A percentile compares a stretch with the other conserved stretches of the same genome.
Conservation (phyloP, 2,113 vertebrate genomes). For the Pedetes capensis region DNA sequence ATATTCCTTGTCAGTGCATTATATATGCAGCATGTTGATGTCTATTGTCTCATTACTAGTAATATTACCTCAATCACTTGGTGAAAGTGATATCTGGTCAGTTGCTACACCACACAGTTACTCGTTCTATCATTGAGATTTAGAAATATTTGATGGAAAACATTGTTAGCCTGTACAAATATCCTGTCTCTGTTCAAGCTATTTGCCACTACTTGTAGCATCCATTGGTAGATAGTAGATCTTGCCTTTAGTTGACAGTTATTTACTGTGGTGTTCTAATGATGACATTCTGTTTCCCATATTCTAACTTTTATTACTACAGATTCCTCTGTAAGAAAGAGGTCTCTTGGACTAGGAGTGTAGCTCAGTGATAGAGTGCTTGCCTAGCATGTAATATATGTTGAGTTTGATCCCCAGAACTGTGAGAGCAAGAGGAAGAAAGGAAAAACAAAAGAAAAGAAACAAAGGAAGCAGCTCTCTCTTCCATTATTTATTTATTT, state of each 20-base stretch:
- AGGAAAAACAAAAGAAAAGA: no score
- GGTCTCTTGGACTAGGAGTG: neutral
- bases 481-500: neutral
- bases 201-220: neutral
- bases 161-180: neutral
- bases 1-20: neutral
- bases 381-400: no score
- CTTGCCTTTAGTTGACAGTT: neutral
- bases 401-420: no score
- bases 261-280: neutral
- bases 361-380: neutral
- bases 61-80: neutral
- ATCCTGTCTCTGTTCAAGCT: neutral
- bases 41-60: neutral
- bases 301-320: conserved; percentile 22
- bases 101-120: neutral
- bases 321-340: conserved; percentile 31
- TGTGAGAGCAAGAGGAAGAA: no score
- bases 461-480: neutral
- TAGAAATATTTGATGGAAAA: neutral
- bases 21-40: neutral
- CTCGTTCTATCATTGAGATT: neutral
- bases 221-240: neutral
- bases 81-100: neutral
- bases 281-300: neutral